Base-by-base conservation (phyloP, 37 sponge, comb jelly and placozoan species). In the Agelas oroides region DNA sequence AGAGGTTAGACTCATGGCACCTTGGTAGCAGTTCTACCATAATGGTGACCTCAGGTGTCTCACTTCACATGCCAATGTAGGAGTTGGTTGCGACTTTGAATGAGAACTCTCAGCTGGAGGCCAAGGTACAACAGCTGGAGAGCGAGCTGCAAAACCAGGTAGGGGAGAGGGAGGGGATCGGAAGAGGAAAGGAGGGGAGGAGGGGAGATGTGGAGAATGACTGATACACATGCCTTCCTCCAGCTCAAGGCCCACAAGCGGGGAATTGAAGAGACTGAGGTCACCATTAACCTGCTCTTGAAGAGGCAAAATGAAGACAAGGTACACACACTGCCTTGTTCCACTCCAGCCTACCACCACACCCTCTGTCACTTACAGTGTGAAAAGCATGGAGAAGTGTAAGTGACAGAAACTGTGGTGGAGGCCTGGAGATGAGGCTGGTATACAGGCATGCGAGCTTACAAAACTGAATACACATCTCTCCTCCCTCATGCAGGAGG, bases 51-150 rank as follows among this genome's bases (percentile, higher is more conserved):
- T 46, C 46, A 12, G 8, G 3, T 46, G 46, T 46, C n/a, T n/a
- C n/a, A n/a, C n/a, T n/a, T n/a, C n/a, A n/a, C n/a, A 5, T 60
- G 20, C 25, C 1, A 13, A 12, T 53, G 70, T 62, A 92, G 84
- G 66, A 88, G 57, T 60, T 85, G 53, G 38, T 87, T 1, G 66
- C 62, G 5, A 41, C 75, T 5, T 35, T 92, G 32, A 75, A 82
- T 56, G 90, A 88, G 61, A 88, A 80, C 28, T 52, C 78, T 21
- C 70, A 59, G 0, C 82, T 93, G 16, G 58, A 24, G 28, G 33
- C 65, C 2, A 65, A 75, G 15, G 57, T 85, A 20, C 65, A 75
- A 32, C 79, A 85, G 59, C 65, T 88, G 34, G 71, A 85, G 56
- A 41, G 39, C 2, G 76, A 89, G 34, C 53, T 88, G 18, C 59